Evolutionary conservation across 2,888 invertebrate genomes (phyloP).

Genomic region (Trichopoda pennipes): DNA sequence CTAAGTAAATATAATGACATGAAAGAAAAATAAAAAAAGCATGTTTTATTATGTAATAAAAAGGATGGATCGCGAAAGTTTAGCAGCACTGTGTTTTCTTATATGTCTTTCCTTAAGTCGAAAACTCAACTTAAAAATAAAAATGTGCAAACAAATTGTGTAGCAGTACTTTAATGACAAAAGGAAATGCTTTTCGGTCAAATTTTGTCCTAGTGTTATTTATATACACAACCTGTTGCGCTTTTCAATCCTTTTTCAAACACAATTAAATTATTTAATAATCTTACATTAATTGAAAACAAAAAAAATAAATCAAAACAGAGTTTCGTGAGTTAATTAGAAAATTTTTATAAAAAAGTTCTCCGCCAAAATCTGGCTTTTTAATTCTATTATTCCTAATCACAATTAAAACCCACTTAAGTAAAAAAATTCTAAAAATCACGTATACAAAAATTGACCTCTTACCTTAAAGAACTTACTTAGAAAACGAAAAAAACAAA

Average conservation of each 20-base stretch:
- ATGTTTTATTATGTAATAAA: too few relatives aligned
- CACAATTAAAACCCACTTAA: conserved; percentile 35
- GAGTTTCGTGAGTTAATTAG: conserved; percentile 18
- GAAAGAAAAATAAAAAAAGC: too few relatives aligned
- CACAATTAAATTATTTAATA: conserved; percentile 25
- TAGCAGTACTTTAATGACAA: too few relatives aligned
- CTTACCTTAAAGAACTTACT: conserved; percentile 48
- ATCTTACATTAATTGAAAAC: background rate
- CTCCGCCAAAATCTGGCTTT: conserved; percentile 7
- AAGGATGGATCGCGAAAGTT: too few relatives aligned
- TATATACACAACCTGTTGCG: too few relatives aligned
- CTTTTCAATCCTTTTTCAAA: conserved; percentile 26
- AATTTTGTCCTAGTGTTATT: too few relatives aligned
- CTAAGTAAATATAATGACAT: too few relatives aligned
- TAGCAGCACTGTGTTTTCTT: too few relatives aligned
- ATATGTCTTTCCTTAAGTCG: too few relatives aligned
- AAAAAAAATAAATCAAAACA: background rate
- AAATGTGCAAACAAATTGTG: too few relatives aligned
- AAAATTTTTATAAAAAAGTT: conserved; percentile 3
- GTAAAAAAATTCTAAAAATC: conserved; percentile 55
- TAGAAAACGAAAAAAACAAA: too few relatives aligned
- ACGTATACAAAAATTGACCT: conserved; percentile 62
- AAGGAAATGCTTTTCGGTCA: background rate
- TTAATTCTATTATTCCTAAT: conserved; percentile 8
- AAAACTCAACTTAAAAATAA: too few relatives aligned